These are phyloP conservation scores for Ashinkailepas kermadecensis DNA, from an alignment of 2,888 invertebrate genomes.

Conservation along the genomic window DNA sequence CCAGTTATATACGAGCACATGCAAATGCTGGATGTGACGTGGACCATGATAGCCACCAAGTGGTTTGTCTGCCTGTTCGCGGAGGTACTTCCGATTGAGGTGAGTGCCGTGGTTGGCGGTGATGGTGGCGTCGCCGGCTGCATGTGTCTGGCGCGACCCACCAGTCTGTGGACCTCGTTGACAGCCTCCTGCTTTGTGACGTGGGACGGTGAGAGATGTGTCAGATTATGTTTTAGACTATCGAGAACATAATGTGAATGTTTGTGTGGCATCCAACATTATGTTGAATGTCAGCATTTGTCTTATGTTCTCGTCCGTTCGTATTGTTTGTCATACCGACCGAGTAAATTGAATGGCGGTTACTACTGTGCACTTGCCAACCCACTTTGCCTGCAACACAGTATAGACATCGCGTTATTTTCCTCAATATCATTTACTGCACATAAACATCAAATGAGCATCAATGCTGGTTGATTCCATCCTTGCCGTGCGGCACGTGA, in stretches of 20 bases:
- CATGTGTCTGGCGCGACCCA: too few species aligned
- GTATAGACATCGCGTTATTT: too few species aligned
- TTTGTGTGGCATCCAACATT: too few species aligned
- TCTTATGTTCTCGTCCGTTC: too few species aligned
- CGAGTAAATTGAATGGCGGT: neutral
- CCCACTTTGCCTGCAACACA: too few species aligned
- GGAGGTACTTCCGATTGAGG: slow-evolving; percentile 85
- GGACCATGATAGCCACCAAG: slow-evolving; percentile 85
- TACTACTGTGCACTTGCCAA: neutral
- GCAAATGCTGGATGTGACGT: slow-evolving; percentile 69
- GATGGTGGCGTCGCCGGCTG: too few species aligned
- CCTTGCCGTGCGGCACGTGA: too few species aligned
- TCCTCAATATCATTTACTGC: too few species aligned
- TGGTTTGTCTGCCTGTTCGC: slow-evolving; percentile 94
- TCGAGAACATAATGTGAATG: too few species aligned
- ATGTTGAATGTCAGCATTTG: too few species aligned
- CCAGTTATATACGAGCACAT: slow-evolving; percentile 76
- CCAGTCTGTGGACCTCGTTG: neutral
- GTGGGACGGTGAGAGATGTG: neutral
- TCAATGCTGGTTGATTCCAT: neutral
- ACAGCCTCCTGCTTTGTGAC: neutral
- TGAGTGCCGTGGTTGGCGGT: slow-evolving; percentile 37
- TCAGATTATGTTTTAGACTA: neutral
- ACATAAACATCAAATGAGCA: too few species aligned
- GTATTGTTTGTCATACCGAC: too few species aligned